These are phyloP conservation scores for Montipora sp. DNA, from an alignment of 64 coral and sea anemone genomes.

Conservation along the genomic window DNA sequence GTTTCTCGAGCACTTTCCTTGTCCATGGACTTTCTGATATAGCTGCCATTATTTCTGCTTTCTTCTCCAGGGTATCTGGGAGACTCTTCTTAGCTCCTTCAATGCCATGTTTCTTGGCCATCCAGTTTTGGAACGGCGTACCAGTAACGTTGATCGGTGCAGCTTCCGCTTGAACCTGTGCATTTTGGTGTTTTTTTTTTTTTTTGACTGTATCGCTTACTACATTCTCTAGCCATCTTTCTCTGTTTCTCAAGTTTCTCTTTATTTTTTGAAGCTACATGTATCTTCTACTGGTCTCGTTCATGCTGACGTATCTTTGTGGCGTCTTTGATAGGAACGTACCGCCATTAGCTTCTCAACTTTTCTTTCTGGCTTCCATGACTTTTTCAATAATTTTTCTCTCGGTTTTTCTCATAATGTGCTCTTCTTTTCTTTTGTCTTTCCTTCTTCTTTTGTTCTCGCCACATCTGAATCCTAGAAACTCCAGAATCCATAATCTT, in stretches of 20 bases:
- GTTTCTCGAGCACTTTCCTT: constrained; percentile 11
- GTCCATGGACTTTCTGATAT: not conserved
- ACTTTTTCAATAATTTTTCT: not conserved
- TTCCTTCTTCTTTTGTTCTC: not conserved
- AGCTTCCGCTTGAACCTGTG: constrained; percentile 30
- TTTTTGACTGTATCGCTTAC: constrained; percentile 32
- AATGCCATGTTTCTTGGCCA: constrained; percentile 56
- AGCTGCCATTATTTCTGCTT: constrained; percentile 55
- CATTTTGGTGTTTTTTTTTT: constrained; percentile 43
- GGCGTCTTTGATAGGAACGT: constrained; percentile 29
- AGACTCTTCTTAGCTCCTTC: constrained; percentile 37
- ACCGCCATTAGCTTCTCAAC: not conserved
- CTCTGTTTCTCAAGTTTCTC: constrained; percentile 50
- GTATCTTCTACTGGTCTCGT: constrained; percentile 39
- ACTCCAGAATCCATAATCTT: not conserved
- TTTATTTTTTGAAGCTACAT: constrained; percentile 32
- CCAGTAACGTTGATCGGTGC: constrained; percentile 9
- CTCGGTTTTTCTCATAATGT: not conserved
- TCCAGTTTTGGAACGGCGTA: constrained; percentile 37
- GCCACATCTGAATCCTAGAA: not conserved
- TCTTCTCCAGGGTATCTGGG: constrained; percentile 41
- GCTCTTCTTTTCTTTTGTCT: not conserved
- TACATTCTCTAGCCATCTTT: constrained; percentile 44
- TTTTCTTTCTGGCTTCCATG: not conserved
- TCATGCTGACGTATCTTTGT: constrained; percentile 19